These are phyloP conservation scores for Eretmochelys imbricata DNA, from an alignment of 2,113 vertebrate species.

Conservation along the genomic window DNA sequence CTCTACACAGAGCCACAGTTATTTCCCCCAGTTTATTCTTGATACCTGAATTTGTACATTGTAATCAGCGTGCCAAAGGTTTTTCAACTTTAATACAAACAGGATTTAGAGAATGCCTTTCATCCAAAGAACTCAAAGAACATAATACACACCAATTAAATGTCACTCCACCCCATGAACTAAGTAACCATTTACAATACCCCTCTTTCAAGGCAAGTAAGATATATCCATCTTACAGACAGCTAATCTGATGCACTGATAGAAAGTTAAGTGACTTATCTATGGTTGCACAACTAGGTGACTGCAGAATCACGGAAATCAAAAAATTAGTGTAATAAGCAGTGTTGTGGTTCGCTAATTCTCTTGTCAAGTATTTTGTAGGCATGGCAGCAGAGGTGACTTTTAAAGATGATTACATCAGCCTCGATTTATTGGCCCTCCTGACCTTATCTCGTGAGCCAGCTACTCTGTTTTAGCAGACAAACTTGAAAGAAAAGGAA, in stretches of 20 bases:
- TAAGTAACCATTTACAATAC: conserved; percentile 5
- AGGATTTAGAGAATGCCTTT: not conserved
- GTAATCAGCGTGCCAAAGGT: conserved; percentile 14
- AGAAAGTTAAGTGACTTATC: not conserved
- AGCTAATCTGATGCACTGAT: not conserved
- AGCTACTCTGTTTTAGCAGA: not conserved
- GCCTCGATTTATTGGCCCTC: not conserved
- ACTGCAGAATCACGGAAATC: not conserved
- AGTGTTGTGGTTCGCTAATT: not conserved
- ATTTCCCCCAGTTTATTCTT: conserved; percentile 54
- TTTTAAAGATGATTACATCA: not conserved
- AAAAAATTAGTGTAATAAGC: not conserved
- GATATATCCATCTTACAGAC: not conserved
- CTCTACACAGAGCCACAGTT: conserved; percentile 27
- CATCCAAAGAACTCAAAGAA: conserved; percentile 47
- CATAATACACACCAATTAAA: not conserved
- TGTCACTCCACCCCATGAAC: not conserved
- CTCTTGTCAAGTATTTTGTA: not conserved
- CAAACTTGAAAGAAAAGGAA: not conserved
- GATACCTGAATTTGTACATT: not conserved
- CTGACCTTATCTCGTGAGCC: not conserved
- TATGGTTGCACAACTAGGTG: not conserved
- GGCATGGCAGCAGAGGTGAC: not conserved
- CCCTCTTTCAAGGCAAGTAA: conserved; percentile 28
- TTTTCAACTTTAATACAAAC: conserved; percentile 43